Evolutionary conservation across 2,888 invertebrate species (phyloP), one percentile per base, ranked within the genome.

Genomic region (Cyrtodaria siliqua): DNA sequence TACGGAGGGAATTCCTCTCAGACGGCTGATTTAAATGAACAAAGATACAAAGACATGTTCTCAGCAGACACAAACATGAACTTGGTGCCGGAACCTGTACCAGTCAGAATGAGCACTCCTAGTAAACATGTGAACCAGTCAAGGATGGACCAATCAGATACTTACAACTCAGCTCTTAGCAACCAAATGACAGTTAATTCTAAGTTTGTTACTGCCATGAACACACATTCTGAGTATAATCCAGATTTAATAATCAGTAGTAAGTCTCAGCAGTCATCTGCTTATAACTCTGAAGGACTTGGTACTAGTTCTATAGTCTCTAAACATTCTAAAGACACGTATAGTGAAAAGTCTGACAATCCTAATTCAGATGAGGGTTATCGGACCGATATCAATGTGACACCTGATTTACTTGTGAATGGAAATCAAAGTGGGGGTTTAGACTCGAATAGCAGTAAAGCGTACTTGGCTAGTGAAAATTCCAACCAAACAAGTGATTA

Each of bases 91-190:
- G 67, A 67, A 20, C 84, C 81, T 29, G 69, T 84, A 20, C 81
- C 83, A 55, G 75, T 79, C 27, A 53, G 42, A 33, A 81, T 81
- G 79, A 81, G 81, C 55, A 79, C 84, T 23, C 84, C 81, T 2
- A 72, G 64, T 53, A 84, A 79, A 63, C 63, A 61, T 16, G 18
- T 33, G 23, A 42, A 42, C 20, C 56, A 70, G 26, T 56, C 78
- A n/a, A 71, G 52, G 26, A 62, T 66, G 27, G 49, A 78, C 12
- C 53, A 66, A 29, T 75, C 78, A 12, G 73, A 76, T 12, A 49
- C 52, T 33, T 79, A 57, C 47, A 52, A 70, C 12, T 76, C 73
- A 4, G 76, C 80, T 9, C 26, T 67, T 6, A 72, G 66, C 59
- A 76, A 70, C 49, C 61, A 64, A 42, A 33, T 38, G 20, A 53